Percentiles rank a stretch among this genome's conserved stretches.
Evolutionary conservation across 2,113 vertebrate genomes (phyloP).

Genomic region (Heterotilapia buettikoferi): DNA sequence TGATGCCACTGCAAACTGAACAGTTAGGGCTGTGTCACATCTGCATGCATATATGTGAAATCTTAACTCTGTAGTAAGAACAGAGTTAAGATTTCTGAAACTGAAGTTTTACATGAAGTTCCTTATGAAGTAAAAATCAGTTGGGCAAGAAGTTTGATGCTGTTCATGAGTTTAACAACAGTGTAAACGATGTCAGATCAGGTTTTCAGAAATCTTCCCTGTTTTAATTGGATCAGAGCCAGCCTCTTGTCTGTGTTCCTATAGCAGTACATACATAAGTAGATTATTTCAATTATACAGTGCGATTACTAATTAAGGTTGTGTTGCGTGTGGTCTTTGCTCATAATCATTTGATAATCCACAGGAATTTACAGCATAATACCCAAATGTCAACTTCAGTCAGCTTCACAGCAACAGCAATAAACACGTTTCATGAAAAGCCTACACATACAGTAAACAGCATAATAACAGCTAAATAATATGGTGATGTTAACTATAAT

Average conservation of each 20-base stretch:
- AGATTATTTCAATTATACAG: conserved; percentile 23
- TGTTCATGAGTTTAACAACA: neutral
- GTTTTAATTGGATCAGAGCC: neutral
- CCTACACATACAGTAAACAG: neutral
- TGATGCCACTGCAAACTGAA: neutral
- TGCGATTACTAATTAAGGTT: conserved; percentile 23
- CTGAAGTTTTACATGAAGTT: neutral
- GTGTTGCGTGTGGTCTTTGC: neutral
- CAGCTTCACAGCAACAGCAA: neutral
- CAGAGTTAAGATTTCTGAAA: neutral
- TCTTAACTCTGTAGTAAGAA: neutral
- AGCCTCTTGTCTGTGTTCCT: conserved; percentile 7
- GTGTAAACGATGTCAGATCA: neutral
- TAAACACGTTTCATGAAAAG: conserved; percentile 11
- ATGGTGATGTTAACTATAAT: conserved; percentile 2
- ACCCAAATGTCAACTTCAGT: conserved; percentile 38
- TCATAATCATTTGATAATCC: conserved; percentile 31
- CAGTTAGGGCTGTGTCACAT: neutral
- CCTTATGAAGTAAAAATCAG: neutral
- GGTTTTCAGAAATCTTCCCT: neutral
- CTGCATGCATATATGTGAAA: neutral
- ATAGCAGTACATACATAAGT: conserved; percentile 7
- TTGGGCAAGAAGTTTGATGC: neutral
- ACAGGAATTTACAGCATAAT: conserved; percentile 1
- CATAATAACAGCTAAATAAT: neutral